Conservation (phyloP, 1,140 invertebrate species). For the Leptinotarsa lineolata region DNA sequence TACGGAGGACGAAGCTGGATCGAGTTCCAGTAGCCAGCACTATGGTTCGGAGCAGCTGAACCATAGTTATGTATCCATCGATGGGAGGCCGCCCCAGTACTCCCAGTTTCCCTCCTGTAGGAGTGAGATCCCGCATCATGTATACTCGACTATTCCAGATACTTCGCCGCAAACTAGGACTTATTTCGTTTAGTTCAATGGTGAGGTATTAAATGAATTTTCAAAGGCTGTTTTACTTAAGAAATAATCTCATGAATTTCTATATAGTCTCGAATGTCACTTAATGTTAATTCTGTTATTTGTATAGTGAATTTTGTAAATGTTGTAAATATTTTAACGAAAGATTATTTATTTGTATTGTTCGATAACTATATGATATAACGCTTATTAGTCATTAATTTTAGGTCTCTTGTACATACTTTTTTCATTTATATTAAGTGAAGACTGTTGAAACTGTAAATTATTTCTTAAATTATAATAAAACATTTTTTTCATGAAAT, state of each 20-base stretch:
- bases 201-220: conserved; percentile 24
- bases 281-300: conserved; percentile 40
- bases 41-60: conserved; percentile 55
- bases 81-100: conserved; percentile 52
- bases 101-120: conserved; percentile 47
- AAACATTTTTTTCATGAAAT: conserved; percentile 29
- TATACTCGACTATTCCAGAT: conserved; percentile 56
- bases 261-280: conserved; percentile 31
- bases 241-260: conserved; percentile 20
- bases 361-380: conserved; percentile 37
- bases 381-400: conserved; percentile 55
- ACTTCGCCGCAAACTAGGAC: conserved; percentile 52
- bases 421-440: conserved; percentile 40
- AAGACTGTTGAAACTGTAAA: conserved; percentile 50
- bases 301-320: conserved; percentile 39
- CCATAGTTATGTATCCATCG: conserved; percentile 55
- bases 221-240: conserved; percentile 29
- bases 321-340: conserved; percentile 46
- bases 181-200: conserved; percentile 53
- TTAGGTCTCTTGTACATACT: conserved; percentile 51
- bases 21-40: conserved; percentile 59
- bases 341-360: conserved; percentile 39
- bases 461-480: conserved; percentile 41
- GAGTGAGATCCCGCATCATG: conserved; percentile 48
- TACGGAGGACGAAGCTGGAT: conserved; percentile 66